Evolutionary conservation across 2,888 invertebrate genomes (phyloP).

Genomic region (Mycalesis mineus): DNA sequence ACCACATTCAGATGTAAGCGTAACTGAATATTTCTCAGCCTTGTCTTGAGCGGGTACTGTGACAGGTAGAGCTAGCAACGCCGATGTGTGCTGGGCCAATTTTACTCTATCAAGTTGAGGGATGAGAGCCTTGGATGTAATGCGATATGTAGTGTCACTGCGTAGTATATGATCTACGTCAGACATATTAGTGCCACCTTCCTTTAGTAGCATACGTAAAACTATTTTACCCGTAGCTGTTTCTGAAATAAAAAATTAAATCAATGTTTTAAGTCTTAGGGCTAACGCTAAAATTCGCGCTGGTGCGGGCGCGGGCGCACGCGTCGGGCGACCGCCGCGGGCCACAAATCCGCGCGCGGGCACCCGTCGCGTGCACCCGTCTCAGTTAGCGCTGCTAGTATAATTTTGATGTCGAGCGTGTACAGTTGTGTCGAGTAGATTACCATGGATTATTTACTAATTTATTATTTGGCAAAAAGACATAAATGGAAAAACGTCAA

Average conservation of each 20-base stretch:
- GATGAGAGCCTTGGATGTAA: conserved; percentile 48
- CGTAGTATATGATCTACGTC: conserved; percentile 60
- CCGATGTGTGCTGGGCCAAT: conserved; percentile 50
- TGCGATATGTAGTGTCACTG: conserved; percentile 45
- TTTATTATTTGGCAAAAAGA: too few relatives aligned
- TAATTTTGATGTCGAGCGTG: too few relatives aligned
- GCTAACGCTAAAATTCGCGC: background rate
- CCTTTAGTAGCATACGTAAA: conserved; percentile 54
- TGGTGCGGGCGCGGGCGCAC: too few relatives aligned
- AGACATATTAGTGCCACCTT: conserved; percentile 59
- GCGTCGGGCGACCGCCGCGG: too few relatives aligned
- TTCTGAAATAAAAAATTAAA: conserved; percentile 42
- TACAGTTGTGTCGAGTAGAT: too few relatives aligned
- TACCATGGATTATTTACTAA: too few relatives aligned
- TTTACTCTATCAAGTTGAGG: conserved; percentile 49
- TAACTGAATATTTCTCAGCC: conserved; percentile 56
- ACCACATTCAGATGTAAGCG: conserved; percentile 64
- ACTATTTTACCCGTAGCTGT: conserved; percentile 59
- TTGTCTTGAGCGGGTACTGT: conserved; percentile 48
- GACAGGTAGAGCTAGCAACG: conserved; percentile 48
- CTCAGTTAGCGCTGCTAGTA: too few relatives aligned
- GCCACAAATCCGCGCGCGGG: too few relatives aligned
- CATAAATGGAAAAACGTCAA: too few relatives aligned
- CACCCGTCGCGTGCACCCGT: too few relatives aligned
- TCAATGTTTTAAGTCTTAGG: background rate